These are phyloP conservation scores for Orientallactaga bullata DNA, from an alignment of 2,113 vertebrate genomes.

Conservation along the genomic window DNA sequence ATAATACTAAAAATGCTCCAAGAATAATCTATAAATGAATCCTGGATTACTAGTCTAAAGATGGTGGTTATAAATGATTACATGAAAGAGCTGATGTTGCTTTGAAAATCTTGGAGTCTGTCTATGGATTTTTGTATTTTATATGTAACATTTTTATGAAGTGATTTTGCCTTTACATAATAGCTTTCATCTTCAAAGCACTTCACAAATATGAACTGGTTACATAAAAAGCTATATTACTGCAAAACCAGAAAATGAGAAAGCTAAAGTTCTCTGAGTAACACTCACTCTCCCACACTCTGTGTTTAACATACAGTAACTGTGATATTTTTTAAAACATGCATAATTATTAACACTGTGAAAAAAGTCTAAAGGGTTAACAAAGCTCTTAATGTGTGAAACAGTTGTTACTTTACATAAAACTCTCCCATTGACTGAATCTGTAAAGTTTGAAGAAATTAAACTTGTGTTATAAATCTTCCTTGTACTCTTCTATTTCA, in stretches of 20 bases:
- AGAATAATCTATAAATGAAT: constrained; percentile 83
- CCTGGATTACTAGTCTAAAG: constrained; percentile 80
- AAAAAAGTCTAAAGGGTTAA: constrained; percentile 52
- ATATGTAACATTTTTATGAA: constrained; percentile 84
- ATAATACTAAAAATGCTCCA: constrained; percentile 72
- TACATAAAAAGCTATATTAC: constrained; percentile 79
- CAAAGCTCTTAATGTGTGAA: neutral
- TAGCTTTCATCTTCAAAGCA: constrained; percentile 84
- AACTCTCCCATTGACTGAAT: constrained; percentile 38
- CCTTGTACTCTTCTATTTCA: constrained; percentile 43
- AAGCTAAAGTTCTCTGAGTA: constrained; percentile 53
- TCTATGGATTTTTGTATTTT: constrained; percentile 81
- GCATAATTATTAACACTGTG: constrained; percentile 43
- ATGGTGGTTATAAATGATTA: constrained; percentile 81
- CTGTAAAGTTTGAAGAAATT: constrained; percentile 42
- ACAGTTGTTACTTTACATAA: neutral
- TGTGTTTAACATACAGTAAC: constrained; percentile 36
- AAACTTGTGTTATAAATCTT: constrained; percentile 11
- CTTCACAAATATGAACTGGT: constrained; percentile 81
- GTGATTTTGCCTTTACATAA: constrained; percentile 82
- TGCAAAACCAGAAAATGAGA: constrained; percentile 74
- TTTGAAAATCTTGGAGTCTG: constrained; percentile 79
- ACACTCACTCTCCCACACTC: constrained; percentile 29
- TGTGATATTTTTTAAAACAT: constrained; percentile 12
- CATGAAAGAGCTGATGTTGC: constrained; percentile 80